Evolutionary conservation across 2,888 invertebrate species (phyloP), one percentile per base, ranked within the genome.

Genomic region (Drosophila picticornis): DNA sequence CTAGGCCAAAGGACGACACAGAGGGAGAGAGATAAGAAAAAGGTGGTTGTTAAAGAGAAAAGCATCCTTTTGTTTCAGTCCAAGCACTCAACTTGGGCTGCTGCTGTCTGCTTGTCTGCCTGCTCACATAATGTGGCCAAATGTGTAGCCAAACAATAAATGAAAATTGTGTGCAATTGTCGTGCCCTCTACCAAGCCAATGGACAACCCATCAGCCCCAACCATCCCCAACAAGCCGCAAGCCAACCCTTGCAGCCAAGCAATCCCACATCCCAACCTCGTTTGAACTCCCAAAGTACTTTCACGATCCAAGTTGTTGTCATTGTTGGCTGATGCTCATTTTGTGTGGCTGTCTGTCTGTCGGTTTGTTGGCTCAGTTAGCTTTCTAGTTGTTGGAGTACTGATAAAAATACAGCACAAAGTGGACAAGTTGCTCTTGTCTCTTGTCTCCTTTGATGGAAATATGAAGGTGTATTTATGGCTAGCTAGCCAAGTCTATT

Each of bases 141-240:
- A 85, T 83, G 85, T 85, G 85, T 87, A 85, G 88, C 85, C 85
- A 77, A 86, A 87, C 88, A 88, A 87, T 87, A 87, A 87, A 87
- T 87, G 88, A 87, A 87, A 87, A 87, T 87, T 87, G 86, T 87
- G 88, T 81, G 86, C 86, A 87, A 87, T 87, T 88, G 86, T 87
- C 88, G 80, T 88, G 84, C 75, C 75, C 75, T 69, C 58, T 67
- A 27, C 36, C 62, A 50, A 32, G 34, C 32, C 40, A 53, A 50
- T 59, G 51, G 50, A n/a, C 25, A 60, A 36, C 72, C 48, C 51
- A 46, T 9, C 46, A 70, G 27, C 27, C 34, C 13, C 19, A 19
- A 13, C 34, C 32, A 32, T 11, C 32, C 5, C 34, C 13, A 34
- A 34, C 34, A 0, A 34, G 34, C 34, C 34, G 34, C 34, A 34